Conservation (phyloP, 2,113 vertebrate genomes). For the Leptocoma aspasia region DNA sequence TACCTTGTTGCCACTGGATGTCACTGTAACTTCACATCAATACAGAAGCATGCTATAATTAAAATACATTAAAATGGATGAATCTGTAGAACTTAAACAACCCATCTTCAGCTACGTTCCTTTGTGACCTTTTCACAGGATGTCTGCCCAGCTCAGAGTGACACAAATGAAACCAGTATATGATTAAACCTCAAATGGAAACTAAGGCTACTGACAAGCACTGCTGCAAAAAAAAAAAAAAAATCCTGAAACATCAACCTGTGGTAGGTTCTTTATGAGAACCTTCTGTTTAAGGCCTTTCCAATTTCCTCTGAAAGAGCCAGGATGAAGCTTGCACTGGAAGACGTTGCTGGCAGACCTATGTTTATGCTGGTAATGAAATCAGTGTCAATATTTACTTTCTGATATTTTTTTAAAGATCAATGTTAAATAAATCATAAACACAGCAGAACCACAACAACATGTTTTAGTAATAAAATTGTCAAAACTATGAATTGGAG, state of each 20-base stretch:
- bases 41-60: not conserved
- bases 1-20: conserved; percentile 57
- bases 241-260: not conserved
- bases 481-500: not conserved
- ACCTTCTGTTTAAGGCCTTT: conserved; percentile 28
- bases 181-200: conserved; percentile 35
- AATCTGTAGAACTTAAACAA: not conserved
- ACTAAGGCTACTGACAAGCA: conserved; percentile 19
- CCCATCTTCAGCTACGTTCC: conserved; percentile 10
- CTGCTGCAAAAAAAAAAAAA: not conserved
- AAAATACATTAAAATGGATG: conserved; percentile 21
- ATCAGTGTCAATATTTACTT: not conserved
- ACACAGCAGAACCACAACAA: not conserved
- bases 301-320: not conserved
- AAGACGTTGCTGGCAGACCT: not conserved
- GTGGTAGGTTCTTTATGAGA: conserved; percentile 26
- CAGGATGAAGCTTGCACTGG: conserved; percentile 8
- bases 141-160: conserved; percentile 46
- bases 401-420: not conserved
- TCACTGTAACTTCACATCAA: conserved; percentile 44
- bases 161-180: conserved; percentile 35
- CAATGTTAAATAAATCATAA: not conserved
- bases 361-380: conserved; percentile 35
- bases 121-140: conserved; percentile 56
- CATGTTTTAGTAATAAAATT: not conserved